Evolutionary conservation across 92 coral and sea anemone genomes (phyloP), one percentile per base, ranked within the genome.

Genomic region (Bergia sp.): DNA sequence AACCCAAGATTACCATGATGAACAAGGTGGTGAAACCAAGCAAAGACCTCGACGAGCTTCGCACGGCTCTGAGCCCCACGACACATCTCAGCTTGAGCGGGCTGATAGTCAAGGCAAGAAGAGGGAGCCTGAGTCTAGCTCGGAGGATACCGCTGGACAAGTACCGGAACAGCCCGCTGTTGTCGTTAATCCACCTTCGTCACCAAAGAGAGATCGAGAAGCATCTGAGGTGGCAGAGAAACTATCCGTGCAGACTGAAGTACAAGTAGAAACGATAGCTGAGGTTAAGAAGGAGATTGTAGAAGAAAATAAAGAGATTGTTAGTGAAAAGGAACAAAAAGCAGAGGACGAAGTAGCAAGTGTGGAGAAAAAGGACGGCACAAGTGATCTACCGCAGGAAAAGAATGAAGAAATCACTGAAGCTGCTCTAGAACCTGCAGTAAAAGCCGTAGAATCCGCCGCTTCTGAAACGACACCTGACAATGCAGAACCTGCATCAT

Each of bases 41-140:
- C 43, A 18, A 71, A 84, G 6, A 84, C 87, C 87, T 0, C 79
- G 87, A 29, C 41, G 87, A 69, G 77, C 87, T 36, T 84, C 87
- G 0, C 43, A 67, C 71, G 87, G 79, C 6, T 84, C 79, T 44
- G 57, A 69, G 16, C 78, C 87, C 55, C 38, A 69, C 23, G 78
- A 67, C 77, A 66, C 58, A 36, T 44, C 87, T 7, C 44, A 4
- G 77, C 87, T 42, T 47, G 37, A 37, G 12, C 12, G 37, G 39
- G 13, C 77, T 3, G 8, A 42, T 21, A 29, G 3, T 15, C 67
- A 44, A 15, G 87, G 50, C 20, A 44, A 69, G 8, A 36, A 50
- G 61, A 50, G 40, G 41, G 65, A 71, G 29, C 66, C 65, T 29
- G 87, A 12, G 20, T 67, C 18, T 5, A 69, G 58, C 37, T 10